These are phyloP conservation scores for Saturnia japonica DNA, from an alignment of 2,888 invertebrate species.

Conservation along the genomic window DNA sequence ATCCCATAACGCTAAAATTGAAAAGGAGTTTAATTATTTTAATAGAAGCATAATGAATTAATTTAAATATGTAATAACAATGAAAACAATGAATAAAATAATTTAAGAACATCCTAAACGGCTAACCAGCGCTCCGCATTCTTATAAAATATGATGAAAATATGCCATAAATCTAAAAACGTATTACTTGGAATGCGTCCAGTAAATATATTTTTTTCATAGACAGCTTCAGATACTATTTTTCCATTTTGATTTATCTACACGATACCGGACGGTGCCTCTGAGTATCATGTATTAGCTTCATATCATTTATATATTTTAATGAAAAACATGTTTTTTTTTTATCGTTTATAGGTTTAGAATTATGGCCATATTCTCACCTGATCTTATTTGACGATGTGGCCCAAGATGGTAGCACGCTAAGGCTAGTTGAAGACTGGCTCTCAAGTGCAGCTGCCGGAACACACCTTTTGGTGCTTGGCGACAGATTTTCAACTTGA, in stretches of 20 bases:
- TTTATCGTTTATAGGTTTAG: too few relatives aligned
- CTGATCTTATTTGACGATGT: too few relatives aligned
- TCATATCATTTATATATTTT: too few relatives aligned
- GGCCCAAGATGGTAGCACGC: too few relatives aligned
- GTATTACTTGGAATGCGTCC: conserved; percentile 13
- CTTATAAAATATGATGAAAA: conserved; percentile 12
- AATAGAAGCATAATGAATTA: not conserved
- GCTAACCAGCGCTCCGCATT: not conserved
- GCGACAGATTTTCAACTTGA: too few relatives aligned
- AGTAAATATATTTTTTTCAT: conserved; percentile 17
- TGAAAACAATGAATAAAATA: not conserved
- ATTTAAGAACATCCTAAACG: not conserved
- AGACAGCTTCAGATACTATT: conserved; percentile 21
- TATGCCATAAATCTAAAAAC: conserved; percentile 17
- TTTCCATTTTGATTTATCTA: conserved; percentile 25
- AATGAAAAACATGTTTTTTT: not conserved
- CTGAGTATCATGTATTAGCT: not conserved
- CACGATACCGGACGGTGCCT: not conserved
- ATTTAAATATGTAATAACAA: not conserved
- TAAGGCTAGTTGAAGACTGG: too few relatives aligned
- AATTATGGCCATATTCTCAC: too few relatives aligned
- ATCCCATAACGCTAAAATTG: too few relatives aligned
- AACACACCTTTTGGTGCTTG: too few relatives aligned
- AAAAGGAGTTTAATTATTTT: not conserved
- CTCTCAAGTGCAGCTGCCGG: too few relatives aligned